Conservation (phyloP, 2,113 vertebrate species). For the Onychostoma macrolepis region DNA sequence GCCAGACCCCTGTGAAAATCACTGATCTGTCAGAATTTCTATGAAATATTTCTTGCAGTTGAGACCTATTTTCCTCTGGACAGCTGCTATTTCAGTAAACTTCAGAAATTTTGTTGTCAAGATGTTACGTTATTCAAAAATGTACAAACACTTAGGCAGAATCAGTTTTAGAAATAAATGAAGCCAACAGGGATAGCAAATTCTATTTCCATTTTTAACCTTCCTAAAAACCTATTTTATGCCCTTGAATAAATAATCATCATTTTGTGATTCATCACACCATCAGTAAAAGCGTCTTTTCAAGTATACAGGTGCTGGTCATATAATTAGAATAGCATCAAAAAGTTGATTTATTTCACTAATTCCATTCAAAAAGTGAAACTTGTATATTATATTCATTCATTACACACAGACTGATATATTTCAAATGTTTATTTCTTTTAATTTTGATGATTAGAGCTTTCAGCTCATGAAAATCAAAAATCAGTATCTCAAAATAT, state of each 20-base stretch:
- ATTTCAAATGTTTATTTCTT: no score
- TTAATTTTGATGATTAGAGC: no score
- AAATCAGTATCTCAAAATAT: no score
- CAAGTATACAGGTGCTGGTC: no score
- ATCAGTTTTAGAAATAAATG: neutral
- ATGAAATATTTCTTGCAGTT: neutral
- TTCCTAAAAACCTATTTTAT: neutral
- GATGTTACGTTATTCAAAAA: neutral
- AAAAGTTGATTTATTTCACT: no score
- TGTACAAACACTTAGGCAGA: neutral
- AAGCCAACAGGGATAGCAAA: neutral
- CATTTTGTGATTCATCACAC: no score
- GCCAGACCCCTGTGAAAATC: conserved; percentile 15
- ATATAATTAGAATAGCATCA: no score
- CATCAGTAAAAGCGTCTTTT: no score
- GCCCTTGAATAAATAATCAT: neutral
- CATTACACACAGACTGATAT: no score
- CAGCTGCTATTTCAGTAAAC: neutral
- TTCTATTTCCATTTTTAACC: neutral
- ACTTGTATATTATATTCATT: no score
- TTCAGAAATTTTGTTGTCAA: neutral
- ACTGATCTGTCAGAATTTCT: neutral
- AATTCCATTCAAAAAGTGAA: no score
- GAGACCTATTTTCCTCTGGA: neutral
- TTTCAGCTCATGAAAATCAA: no score